Conservation (phyloP, 2,888 invertebrate genomes). For the Taphrorychus bicolor region DNA sequence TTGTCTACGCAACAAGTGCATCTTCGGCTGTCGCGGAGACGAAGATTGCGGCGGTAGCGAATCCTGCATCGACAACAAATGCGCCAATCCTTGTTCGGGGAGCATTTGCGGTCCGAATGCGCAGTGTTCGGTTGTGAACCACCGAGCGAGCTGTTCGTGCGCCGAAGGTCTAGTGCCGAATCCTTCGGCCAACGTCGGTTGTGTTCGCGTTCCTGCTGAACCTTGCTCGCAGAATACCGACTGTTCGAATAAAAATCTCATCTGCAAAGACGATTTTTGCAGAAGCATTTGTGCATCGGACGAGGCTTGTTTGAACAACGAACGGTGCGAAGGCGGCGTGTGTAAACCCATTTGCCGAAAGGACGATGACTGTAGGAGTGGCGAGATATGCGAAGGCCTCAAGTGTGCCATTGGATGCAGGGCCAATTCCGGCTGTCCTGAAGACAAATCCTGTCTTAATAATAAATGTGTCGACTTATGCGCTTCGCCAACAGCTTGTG, state of each 20-base stretch:
- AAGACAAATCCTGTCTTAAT: constrained; percentile 74
- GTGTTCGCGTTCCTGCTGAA: constrained; percentile 79
- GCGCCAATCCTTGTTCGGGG: constrained; percentile 77
- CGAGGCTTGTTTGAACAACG: constrained; percentile 80
- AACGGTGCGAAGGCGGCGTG: constrained; percentile 78
- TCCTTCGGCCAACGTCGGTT: constrained; percentile 87
- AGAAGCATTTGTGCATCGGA: constrained; percentile 80
- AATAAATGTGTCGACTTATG: constrained; percentile 84
- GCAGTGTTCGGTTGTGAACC: constrained; percentile 78
- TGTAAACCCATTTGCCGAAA: constrained; percentile 85
- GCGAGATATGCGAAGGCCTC: constrained; percentile 85
- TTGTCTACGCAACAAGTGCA: constrained; percentile 84
- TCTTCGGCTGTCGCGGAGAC: constrained; percentile 84
- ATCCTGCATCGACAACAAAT: constrained; percentile 81
- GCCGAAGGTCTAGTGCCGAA: constrained; percentile 81
- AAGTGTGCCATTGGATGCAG: constrained; percentile 84
- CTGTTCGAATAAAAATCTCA: constrained; percentile 69
- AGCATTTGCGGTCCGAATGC: constrained; percentile 89
- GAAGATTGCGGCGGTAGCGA: constrained; percentile 88
- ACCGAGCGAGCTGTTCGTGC: constrained; percentile 84
- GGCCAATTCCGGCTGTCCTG: constrained; percentile 78
- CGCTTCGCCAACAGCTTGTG: constrained; percentile 78
- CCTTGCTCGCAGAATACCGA: constrained; percentile 80
- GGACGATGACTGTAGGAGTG: constrained; percentile 86
- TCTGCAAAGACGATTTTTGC: constrained; percentile 78